Evolutionary conservation across 1,140 invertebrate species (phyloP), one percentile per base, ranked within the genome.

Genomic region (Diabrotica virgifera): DNA sequence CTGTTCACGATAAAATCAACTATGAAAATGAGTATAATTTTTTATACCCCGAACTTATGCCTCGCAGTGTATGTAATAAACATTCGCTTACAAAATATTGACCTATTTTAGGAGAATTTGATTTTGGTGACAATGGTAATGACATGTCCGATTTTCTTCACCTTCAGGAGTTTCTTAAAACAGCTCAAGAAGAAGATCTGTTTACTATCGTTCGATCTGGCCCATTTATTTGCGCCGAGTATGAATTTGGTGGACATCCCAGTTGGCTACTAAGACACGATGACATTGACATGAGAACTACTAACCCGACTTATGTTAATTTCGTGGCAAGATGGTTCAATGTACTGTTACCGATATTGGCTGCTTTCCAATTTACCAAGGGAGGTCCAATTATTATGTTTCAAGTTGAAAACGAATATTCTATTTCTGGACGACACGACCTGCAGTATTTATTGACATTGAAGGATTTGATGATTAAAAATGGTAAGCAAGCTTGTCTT

Each of bases 171-270:
- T 97, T 95, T 75, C 81, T 98, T n/a, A 80, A 87, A 69, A 81
- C 87, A 5, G 95, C 94, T 0, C 84, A 93, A 65, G 86, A 92
- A 71, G 88, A 92, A 77, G 91, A 87, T 64, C 79, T 98, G 36
- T 78, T 90, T 35, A 93, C 97, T 0, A 87, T 98, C 37, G 77
- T 99, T 0, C 81, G 96, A 62, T 88, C 93, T 2, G 96, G 96
- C 0, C 96, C 96, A 0, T 98, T 95, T 71, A 97, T 97, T 64
- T 96, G 95, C 80, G 94, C 93, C 38, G 90, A 92, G 80, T 85
- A 88, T 75, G 89, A 91, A 63, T 83, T 82, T 64, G 80, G 81
- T 11, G 68, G 70, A 35, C 65, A 69, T 38, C 70, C 70, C 8
- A 69, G 64, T 37, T 71, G 70, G 70, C 54, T 71, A 46, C 38